Base-by-base conservation (phyloP, 92 coral and sea anemone genomes). In the Porites lobata region DNA sequence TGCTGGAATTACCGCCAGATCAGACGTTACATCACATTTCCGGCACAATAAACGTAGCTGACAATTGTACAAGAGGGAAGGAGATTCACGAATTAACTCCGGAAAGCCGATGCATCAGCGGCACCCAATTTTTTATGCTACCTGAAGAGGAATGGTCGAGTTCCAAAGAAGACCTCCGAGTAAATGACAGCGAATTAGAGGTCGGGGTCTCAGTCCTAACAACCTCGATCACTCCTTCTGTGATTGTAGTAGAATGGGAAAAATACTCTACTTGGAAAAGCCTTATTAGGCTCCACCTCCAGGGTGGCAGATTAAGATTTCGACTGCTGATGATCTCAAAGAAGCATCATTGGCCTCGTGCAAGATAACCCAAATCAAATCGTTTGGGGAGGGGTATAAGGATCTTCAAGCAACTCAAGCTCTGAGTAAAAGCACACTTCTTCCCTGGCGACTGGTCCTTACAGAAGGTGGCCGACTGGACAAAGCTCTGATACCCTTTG, bases 21-120 rank as follows among this genome's bases (percentile, higher is more conserved):
- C 89, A 4, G 69, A 68, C 32, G 32, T 29, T 2, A 89, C 89
- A 81, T 19, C 85, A 69, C 59, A 72, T 83, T 20, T 89, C 89
- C 0, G 89, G 92, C 26, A 14, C 8, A 15, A 73, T 76, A 0
- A 89, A 89, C 50, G 80, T 86, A 22, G 85, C 86, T 2, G 92
- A 89, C 29, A 85, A 83, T 59, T 54, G 80, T 52, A 54, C 80
- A 8, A 76, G 80, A 6, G 80, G 80, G 7, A 76, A 54, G 32
- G 32, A 29, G 32, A 29, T 29, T 29, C 32, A 65, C 24, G 87
- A 83, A 1, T 73, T 88, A 20, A 77, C 79, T 9, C 75, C 92
- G 1, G 26, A 38, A 32, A 77, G 89, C 68, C 83, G 89, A 4
- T 89, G 92, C 85, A 77, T 80, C 79, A 75, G 61, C 24, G 89